A percentile compares a stretch with the other conserved stretches of the same genome.
Evolutionary conservation across 2,888 invertebrate genomes (phyloP).

Genomic region (Diadegma fenestrale): DNA sequence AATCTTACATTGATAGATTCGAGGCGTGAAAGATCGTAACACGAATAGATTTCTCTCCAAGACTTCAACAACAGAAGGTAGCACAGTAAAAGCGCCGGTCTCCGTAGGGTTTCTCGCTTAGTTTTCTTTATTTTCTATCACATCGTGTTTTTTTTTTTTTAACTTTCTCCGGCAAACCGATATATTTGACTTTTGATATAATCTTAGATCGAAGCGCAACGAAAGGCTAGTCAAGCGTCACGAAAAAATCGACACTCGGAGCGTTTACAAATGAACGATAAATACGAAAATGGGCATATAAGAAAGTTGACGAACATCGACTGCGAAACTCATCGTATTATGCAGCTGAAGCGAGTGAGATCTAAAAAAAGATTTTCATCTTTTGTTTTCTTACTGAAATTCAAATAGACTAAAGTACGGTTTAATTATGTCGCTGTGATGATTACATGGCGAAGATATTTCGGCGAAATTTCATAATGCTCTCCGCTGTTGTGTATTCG

Average conservation of each 20-base stretch:
- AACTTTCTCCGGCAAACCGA: slow-evolving; percentile 24
- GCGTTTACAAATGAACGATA: slow-evolving; percentile 27
- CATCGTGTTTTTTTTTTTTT: slow-evolving; percentile 24
- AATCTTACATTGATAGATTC: slow-evolving; percentile 75
- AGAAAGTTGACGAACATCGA: slow-evolving; percentile 14
- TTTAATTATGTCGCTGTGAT: slow-evolving; percentile 27
- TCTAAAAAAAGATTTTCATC: slow-evolving; percentile 18
- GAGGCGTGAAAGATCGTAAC: slow-evolving; percentile 78
- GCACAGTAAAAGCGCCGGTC: slow-evolving; percentile 76
- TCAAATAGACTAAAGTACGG: slow-evolving; percentile 48
- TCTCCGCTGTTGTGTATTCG: slow-evolving; percentile 18
- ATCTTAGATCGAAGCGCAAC: slow-evolving; percentile 21
- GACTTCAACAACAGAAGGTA: slow-evolving; percentile 80
- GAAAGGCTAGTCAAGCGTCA: slow-evolving; percentile 18
- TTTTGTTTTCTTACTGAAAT: slow-evolving; percentile 43
- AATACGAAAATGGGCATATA: background rate
- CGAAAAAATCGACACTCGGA: slow-evolving; percentile 42
- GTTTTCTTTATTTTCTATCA: slow-evolving; percentile 44
- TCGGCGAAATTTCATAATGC: slow-evolving; percentile 40
- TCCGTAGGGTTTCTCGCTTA: slow-evolving; percentile 39
- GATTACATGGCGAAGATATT: slow-evolving; percentile 36
- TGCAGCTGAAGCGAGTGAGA: slow-evolving; percentile 48
- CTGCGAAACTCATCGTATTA: background rate
- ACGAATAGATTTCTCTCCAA: slow-evolving; percentile 81
- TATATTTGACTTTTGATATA: slow-evolving; percentile 54